These are phyloP conservation scores for Colaptes auratus DNA, from an alignment of 2,113 vertebrate genomes.

Conservation along the genomic window DNA sequence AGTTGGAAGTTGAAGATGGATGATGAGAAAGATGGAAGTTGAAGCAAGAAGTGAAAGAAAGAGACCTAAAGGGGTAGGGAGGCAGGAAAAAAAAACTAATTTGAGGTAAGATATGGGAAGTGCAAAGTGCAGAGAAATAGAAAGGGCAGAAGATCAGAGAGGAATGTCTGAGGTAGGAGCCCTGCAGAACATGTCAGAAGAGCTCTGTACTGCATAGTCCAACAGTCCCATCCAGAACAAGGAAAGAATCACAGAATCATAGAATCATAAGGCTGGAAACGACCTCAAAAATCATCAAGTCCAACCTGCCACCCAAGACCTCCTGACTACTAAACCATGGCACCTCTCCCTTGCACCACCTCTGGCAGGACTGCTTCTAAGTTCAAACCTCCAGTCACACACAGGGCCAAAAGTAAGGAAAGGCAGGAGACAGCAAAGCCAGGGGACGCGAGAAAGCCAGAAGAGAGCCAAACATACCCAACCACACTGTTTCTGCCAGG, in stretches of 20 bases:
- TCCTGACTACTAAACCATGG: too few species aligned
- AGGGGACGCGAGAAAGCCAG: neutral
- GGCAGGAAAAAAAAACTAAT: neutral
- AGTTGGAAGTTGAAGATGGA: neutral
- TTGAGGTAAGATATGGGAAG: neutral
- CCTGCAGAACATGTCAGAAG: neutral
- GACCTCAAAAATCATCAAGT: too few species aligned
- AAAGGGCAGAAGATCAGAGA: neutral
- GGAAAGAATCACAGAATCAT: neutral
- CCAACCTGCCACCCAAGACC: too few species aligned
- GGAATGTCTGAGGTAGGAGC: neutral
- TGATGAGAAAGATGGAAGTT: too few species aligned
- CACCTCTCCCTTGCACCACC: neutral
- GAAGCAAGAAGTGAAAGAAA: neutral
- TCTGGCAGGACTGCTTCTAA: neutral
- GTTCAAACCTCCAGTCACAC: too few species aligned
- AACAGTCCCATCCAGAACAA: neutral
- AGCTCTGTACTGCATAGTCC: neutral
- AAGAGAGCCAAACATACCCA: neutral
- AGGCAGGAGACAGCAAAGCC: neutral
- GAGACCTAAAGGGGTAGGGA: neutral
- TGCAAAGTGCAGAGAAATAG: neutral
- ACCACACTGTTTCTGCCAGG: neutral
- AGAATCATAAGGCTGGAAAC: too few species aligned
- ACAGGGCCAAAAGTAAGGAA: neutral